A percentile compares a stretch with the other conserved stretches of the same genome.
These are phyloP conservation scores for Diadophis punctatus DNA, from an alignment of 2,113 vertebrate species.

Conservation along the genomic window DNA sequence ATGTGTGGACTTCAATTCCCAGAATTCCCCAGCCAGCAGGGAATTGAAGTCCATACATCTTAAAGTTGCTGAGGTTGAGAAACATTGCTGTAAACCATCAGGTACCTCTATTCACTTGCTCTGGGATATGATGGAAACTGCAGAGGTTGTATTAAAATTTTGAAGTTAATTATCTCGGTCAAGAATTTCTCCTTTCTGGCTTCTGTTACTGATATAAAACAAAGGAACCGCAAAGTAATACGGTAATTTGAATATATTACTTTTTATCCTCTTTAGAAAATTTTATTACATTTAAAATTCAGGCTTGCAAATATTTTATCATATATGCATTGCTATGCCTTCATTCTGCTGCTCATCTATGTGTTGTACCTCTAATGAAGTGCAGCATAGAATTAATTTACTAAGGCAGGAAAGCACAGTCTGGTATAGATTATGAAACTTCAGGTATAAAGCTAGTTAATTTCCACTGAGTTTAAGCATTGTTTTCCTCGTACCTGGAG, in stretches of 20 bases:
- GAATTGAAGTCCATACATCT: background rate
- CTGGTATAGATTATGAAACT: constrained; percentile 9
- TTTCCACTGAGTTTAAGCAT: constrained; percentile 34
- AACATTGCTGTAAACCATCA: background rate
- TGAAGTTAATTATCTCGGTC: background rate
- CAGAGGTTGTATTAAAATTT: background rate
- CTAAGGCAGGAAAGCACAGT: background rate
- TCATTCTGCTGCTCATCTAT: constrained; percentile 2
- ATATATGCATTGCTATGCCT: background rate
- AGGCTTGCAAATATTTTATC: background rate
- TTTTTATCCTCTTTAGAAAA: background rate
- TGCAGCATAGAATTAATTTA: constrained; percentile 18
- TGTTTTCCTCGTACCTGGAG: constrained; percentile 17
- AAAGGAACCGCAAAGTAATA: background rate
- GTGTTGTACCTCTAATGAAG: constrained; percentile 9
- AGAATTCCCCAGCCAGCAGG: background rate
- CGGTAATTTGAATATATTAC: background rate
- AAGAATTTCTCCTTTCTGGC: background rate
- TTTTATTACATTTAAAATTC: background rate
- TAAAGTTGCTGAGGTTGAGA: background rate
- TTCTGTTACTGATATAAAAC: background rate
- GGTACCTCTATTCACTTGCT: background rate
- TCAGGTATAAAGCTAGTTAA: background rate
- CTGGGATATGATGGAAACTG: background rate
- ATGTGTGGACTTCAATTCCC: background rate